Conservation (phyloP, 1,140 invertebrate species). For the Lethocerus indicus region DNA sequence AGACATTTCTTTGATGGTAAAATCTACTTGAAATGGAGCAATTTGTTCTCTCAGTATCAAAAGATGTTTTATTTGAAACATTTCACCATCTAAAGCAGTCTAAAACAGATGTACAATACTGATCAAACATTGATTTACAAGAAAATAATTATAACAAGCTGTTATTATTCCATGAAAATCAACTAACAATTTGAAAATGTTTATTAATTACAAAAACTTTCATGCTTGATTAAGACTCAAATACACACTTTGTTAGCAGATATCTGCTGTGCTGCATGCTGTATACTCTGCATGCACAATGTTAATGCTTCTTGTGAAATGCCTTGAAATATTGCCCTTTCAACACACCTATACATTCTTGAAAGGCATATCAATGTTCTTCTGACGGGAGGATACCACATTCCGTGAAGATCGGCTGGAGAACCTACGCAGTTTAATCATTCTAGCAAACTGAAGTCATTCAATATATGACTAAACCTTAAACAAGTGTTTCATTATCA, state of each 20-base stretch:
- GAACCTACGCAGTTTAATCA: no score
- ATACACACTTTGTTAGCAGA: constrained; percentile 39
- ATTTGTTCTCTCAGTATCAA: constrained; percentile 95
- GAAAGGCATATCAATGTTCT: constrained; percentile 88
- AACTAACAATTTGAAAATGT: no score
- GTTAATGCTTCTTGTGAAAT: constrained; percentile 88
- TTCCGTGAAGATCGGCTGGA: constrained; percentile 92
- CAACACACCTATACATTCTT: constrained; percentile 86
- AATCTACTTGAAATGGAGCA: constrained; percentile 93
- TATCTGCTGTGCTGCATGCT: constrained; percentile 54
- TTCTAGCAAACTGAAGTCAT: no score
- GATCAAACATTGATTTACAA: no score
- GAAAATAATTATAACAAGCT: no score
- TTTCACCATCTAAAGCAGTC: constrained; percentile 70
- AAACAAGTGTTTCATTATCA: no score
- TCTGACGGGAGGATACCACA: constrained; percentile 98
- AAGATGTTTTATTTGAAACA: constrained; percentile 97
- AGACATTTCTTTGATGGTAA: constrained; percentile 78
- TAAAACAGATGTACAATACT: no score
- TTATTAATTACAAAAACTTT: no score
- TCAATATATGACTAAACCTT: no score
- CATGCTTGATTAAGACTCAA: no score
- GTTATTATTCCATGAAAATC: no score
- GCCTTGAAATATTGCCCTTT: constrained; percentile 88
- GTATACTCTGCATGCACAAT: constrained; percentile 79